Evolutionary conservation across 2,888 invertebrate species (phyloP), one percentile per base, ranked within the genome.

Genomic region (Leucoptera coffeella): DNA sequence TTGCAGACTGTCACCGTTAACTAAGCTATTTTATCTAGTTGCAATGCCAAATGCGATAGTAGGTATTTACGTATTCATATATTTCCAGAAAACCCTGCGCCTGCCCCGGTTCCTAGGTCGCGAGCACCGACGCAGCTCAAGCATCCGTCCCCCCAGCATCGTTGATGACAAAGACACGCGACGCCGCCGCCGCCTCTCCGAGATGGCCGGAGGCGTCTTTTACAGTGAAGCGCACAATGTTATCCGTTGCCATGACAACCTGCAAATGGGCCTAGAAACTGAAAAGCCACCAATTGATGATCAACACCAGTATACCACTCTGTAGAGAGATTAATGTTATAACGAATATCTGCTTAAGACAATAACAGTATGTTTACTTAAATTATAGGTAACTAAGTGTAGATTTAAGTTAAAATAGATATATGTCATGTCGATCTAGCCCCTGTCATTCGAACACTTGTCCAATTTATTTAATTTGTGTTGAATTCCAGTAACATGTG

Each of bases 151-250:
- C 9, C 60, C 65, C 14, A 47, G 57, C 37, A 32, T 60, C 22
- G 38, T 51, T 8, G 56, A 69, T 38, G 59, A 62, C 42, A 71
- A 64, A 40, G 71, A 71, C 42, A 58, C 57, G 29, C 47, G 64
- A 12, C 53, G 71, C 4, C 48, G 67, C 14, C 55, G 71, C 2
- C 47, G 69, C 6, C 53, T 72, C 11, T 71, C 71, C 5, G 65
- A 69, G 35, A 39, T 69, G 36, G 69, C 71, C 2, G 71, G 71
- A 14, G 71, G 71, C 4, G 60, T 67, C 20, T 71, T 69, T 50
- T 71, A 71, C 49, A 65, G 64, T 41, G 65, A 65, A 34, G 39
- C 43, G 4, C 40, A 45, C 4, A 40, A 48, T 2, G 47, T 55
- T 29, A 39, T 51, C 3, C 42, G 43, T 19, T 60, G 62, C 4